Conservation (phyloP, 2,113 vertebrate genomes). For the Gopherus flavomarginatus region DNA sequence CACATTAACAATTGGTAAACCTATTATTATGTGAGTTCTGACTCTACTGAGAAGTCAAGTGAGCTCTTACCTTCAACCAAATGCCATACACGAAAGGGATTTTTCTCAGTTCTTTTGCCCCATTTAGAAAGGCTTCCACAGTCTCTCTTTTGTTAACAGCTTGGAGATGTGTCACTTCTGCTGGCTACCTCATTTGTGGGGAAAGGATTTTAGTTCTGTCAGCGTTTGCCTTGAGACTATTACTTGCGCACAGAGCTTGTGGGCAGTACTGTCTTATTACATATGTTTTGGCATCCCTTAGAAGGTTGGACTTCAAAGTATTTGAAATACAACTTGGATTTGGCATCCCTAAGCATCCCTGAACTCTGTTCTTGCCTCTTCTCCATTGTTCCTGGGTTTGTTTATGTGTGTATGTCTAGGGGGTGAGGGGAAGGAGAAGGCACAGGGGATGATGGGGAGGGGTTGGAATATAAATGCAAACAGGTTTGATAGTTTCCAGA, state of each 20-base stretch:
- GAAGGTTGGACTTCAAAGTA: not conserved
- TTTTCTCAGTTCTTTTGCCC: not conserved
- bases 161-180: not conserved
- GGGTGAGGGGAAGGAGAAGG: fast-evolving
- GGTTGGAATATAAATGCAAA: not conserved
- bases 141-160: not conserved
- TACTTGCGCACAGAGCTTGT: not conserved
- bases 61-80: not conserved
- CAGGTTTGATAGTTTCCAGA: not conserved
- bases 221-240: not conserved
- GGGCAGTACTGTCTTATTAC: not conserved
- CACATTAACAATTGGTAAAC: not conserved
- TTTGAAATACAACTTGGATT: not conserved
- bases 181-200: not conserved
- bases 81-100: not conserved
- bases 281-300: not conserved
- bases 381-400: not conserved
- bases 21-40: not conserved
- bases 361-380: not conserved
- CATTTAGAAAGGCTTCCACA: not conserved
- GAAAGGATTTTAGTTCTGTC: not conserved
- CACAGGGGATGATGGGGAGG: too few relatives aligned
- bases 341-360: not conserved
- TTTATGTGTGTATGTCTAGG: not conserved
- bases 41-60: not conserved